Evolutionary conservation across 2,113 vertebrate genomes (phyloP), one percentile per base, ranked within the genome.

Genomic region (Labeo catla): DNA sequence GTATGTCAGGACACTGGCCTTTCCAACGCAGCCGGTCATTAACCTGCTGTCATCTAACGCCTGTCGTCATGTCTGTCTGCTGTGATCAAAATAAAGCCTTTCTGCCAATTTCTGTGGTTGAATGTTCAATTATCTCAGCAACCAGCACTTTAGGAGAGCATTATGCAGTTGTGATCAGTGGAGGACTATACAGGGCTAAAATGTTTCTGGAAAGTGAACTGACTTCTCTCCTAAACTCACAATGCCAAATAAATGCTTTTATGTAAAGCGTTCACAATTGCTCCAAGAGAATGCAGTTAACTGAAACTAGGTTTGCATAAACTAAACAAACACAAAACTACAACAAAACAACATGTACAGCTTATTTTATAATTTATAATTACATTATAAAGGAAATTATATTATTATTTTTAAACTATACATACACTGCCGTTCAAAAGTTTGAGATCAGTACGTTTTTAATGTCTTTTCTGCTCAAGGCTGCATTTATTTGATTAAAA

Each of bases 11-110:
- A 61, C 57, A 61, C 3, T 8, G 1, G 21, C 57, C 19, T 21
- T 59, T 59, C 19, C 12, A 45, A 9, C 13, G n/a, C 43, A 65
- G 43, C 7, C 43, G 8, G 13, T 65, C 43, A 49, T 81, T 65
- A 66, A 66, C n/a, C 79, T 81, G 61, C 59, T 49, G 39, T 79
- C 34, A 43, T 59, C 52, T 79, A 34, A 79, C 34, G 3, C 52
- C 21, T n/a, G 78, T 80, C 21, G 21, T 23, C 57, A 59, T 45
- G 79, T 66, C 59, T 49, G 78, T 65, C 79, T 49, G 79, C 43
- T 49, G 57, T 23, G 57, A 39, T 57, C 59, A n/a, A 47, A 81
- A 81, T 76, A 76, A 70, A 76, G 43, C n/a, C n/a, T 15, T 73
- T 70, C 45, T 73, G 70, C 16, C 70, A n/a, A 2, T 76, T 23